These are phyloP conservation scores for Mormyrus proboscirostris DNA, from an alignment of 2,797 vertebrate genomes.

Conservation along the genomic window DNA sequence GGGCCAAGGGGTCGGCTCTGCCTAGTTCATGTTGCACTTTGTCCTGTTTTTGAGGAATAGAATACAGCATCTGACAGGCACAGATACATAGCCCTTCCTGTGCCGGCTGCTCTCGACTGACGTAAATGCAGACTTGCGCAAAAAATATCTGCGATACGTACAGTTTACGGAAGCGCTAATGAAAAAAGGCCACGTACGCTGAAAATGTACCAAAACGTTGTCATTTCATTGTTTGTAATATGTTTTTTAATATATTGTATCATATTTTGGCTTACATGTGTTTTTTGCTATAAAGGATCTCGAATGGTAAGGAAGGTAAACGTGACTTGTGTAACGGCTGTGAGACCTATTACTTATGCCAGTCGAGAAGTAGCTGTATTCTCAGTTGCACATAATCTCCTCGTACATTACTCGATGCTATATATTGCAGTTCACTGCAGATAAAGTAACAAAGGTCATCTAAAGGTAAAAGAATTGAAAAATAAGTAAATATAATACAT, in stretches of 20 bases:
- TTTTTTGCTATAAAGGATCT: background rate
- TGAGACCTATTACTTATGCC: background rate
- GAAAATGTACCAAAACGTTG: background rate
- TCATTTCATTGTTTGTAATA: background rate
- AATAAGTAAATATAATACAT: background rate
- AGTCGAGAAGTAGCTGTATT: background rate
- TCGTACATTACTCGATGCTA: background rate
- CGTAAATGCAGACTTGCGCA: background rate
- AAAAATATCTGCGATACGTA: background rate
- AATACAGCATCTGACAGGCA: background rate
- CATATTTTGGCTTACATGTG: background rate
- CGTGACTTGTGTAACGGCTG: background rate
- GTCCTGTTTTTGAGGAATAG: background rate
- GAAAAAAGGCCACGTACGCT: background rate
- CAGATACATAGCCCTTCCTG: background rate
- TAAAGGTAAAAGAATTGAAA: background rate
- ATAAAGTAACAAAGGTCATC: background rate
- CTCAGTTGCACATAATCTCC: background rate
- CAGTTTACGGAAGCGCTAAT: background rate
- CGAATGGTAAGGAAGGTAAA: background rate
- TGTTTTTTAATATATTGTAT: background rate
- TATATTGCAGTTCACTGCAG: background rate
- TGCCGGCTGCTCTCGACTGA: background rate
- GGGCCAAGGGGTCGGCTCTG: background rate
- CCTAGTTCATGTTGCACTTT: background rate